Percentiles rank a stretch among this genome's conserved stretches.
Evolutionary conservation across 1,140 invertebrate species (phyloP).

Genomic region (Medauroidea extradentata): DNA sequence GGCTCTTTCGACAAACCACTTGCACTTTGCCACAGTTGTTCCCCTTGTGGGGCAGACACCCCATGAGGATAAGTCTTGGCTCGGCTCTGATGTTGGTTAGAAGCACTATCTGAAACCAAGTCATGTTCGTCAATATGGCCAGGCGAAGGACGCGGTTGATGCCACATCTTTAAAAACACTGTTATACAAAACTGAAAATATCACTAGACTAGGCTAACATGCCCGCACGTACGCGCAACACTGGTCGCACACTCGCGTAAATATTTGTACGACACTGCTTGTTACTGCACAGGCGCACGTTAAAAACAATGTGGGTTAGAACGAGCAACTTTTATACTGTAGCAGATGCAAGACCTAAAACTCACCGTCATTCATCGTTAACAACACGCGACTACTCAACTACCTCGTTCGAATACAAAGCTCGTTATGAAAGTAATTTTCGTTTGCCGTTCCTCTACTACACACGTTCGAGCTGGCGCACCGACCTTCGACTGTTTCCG

Average conservation of each 20-base stretch:
- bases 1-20: conserved; percentile 12
- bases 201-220: background rate
- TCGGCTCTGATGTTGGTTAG: conserved; percentile 7
- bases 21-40: conserved; percentile 5
- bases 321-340: background rate
- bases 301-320: background rate
- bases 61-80: conserved; percentile 12
- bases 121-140: conserved; percentile 18
- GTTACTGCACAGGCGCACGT: background rate
- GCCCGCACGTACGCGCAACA: background rate
- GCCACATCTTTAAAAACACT: conserved; percentile 20
- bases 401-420: background rate
- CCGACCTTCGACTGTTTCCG: conserved; percentile 6
- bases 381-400: background rate
- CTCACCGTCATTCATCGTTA: background rate
- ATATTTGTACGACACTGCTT: background rate
- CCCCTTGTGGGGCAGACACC: conserved; percentile 7
- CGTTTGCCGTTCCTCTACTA: background rate
- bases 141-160: conserved; percentile 14
- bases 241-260: background rate
- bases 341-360: background rate
- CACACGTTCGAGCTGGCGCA: background rate
- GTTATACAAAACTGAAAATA: background rate
- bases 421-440: background rate
- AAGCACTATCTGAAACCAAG: conserved; percentile 23